Evolutionary conservation across 2,113 vertebrate genomes (phyloP).

Genomic region (Tor tambroides): DNA sequence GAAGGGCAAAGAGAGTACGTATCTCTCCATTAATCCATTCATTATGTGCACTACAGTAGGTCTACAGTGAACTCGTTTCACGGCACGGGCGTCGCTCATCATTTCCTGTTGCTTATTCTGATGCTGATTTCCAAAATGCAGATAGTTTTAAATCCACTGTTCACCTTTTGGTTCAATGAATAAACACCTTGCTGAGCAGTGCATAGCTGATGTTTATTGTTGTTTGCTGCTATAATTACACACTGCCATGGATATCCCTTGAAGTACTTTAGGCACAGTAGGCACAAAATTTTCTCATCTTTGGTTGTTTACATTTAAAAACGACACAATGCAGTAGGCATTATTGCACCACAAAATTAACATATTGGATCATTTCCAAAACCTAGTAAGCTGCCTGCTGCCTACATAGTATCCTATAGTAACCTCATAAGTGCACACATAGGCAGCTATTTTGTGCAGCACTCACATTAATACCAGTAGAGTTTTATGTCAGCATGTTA

Average conservation of each 20-base stretch:
- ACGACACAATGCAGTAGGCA: neutral
- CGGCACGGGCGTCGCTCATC: neutral
- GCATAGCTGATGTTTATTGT: neutral
- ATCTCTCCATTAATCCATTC: neutral
- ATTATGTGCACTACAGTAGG: neutral
- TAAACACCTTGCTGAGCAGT: neutral
- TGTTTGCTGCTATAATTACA: conserved; percentile 23
- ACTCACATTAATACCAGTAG: neutral
- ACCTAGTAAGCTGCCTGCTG: neutral
- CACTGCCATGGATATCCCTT: conserved; percentile 25
- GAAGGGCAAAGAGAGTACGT: conserved; percentile 85
- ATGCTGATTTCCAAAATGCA: neutral
- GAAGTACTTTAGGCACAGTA: neutral
- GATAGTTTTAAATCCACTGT: neutral
- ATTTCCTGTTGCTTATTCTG: neutral
- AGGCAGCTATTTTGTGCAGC: neutral
- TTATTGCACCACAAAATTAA: conserved; percentile 9
- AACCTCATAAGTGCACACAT: neutral
- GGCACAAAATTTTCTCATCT: conserved; percentile 3
- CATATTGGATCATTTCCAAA: neutral
- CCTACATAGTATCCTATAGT: neutral
- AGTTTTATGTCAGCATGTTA: neutral
- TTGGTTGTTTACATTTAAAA: neutral
- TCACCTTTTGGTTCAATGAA: conserved; percentile 14
- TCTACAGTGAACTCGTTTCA: neutral